Evolutionary conservation across 2,113 vertebrate genomes (phyloP), one percentile per base, ranked within the genome.

Genomic region (Manacus vitellinus): DNA sequence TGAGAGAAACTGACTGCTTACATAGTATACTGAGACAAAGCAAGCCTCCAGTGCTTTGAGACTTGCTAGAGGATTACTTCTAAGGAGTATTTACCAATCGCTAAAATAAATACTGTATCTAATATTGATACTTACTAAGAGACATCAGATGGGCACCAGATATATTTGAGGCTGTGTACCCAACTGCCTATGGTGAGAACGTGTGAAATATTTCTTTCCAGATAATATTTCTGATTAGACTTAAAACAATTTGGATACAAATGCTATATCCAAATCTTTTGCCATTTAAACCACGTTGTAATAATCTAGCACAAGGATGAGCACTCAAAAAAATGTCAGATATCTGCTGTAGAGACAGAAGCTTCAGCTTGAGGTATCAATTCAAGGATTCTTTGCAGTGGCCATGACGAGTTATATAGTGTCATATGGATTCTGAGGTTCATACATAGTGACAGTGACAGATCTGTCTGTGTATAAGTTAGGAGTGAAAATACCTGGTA

Each of bases 11-110:
- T 72, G 39, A 11, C 31, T 49, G 24, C 8, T 58, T 63, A 21
- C 3, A 3, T 8, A 28, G 8, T 1, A 0, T 49, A 19, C 18
- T 19, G 16, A 83, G 47, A 25, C 28, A 76, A n/a, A 72, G 12
- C 10, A 68, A 62, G 8, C 10, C 25, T 49, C 14, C 0, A 0
- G 6, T 68, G 10, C 12, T n/a, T 11, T 8, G 10, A 65, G 7
- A 24, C 21, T 49, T 78, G 12, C 35, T 75, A 4, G 10, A 37
- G 9, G 14, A 37, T 55, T 63, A 37, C 12, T 55, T 68, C 14
- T 66, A 52, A 44, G 18, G 9, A 8, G 7, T 14, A 43, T 8
- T 78, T 46, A 37, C 16, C 6, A 56, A 10, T 41, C 10, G 7
- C 31, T 72, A 41, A 10, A 37, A 18, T 82, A 71, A 66, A 31